Base-by-base conservation (phyloP, 2,888 invertebrate species). In the Drosophila pseudotalamancana region DNA sequence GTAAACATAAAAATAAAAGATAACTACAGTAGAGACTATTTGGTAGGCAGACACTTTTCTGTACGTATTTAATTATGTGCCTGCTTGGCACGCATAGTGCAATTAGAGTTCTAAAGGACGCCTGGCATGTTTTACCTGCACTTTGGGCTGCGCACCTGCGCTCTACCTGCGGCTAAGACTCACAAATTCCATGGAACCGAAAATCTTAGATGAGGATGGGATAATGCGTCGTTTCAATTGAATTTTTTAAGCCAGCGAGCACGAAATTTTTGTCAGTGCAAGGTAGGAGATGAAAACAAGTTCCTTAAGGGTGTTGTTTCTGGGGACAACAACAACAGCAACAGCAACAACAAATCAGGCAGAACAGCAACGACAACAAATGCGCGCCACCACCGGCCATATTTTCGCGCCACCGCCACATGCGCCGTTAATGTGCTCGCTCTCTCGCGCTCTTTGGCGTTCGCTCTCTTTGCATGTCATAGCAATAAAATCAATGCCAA, bases 401-500 rank as follows among this genome's bases (percentile, higher is more conserved):
- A 77, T 77, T 86, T 86, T 80, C 86, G 83, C 86, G 80, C 83
- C 86, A 81, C 85, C 86, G 80, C 80, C 86, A 82, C 78, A 86
- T 83, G 86, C 79, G 84, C 80, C 63, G 68, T 83, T 79, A 82
- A 59, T 50, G 45, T 57, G 61, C 23, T 61, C 57, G 37, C 79
- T 59, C 69, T 83, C 55, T 61, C 49, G 4, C 14, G 32, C 63
- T 56, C 60, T 29, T 45, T 64, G 8, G 6, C 14, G 11, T 34
- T 19, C 12, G 14, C 55, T 66, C 82, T 78, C 71, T 80, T 45
- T 40, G n/a, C 40, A 25, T 39, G 40, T 60, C 34, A 25, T 12
- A 29, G 32, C 12, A 8, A n/a, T 45, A 1, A 27, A 31, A 8
- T 6, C 3, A 3, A 18, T 14, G 6, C 0, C 23, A 43, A 50